A percentile compares a stretch with the other conserved stretches of the same genome.
These are phyloP conservation scores for Syrmaticus mikado DNA, from an alignment of 2,113 vertebrate genomes.

Conservation along the genomic window DNA sequence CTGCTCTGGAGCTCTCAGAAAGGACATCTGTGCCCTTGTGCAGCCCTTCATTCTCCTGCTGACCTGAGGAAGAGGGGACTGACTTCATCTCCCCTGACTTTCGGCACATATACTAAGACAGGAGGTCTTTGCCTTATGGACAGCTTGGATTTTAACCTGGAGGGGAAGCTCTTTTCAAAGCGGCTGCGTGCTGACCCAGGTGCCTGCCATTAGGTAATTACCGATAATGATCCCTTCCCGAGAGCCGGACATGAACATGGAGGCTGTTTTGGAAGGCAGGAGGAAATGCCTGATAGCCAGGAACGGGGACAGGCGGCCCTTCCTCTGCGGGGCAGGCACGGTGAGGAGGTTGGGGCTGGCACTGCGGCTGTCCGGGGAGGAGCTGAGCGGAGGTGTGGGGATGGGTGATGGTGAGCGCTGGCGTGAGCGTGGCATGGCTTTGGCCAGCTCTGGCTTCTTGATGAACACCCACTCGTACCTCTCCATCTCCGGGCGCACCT, in stretches of 20 bases:
- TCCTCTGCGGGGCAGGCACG: constrained; percentile 36
- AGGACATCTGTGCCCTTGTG: background rate
- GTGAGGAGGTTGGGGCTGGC: constrained; percentile 71
- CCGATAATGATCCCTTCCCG: constrained; percentile 80
- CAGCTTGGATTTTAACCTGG: background rate
- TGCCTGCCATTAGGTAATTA: constrained; percentile 22
- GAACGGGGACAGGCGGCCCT: constrained; percentile 64
- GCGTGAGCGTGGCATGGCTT: constrained; percentile 48
- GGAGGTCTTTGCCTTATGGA: background rate
- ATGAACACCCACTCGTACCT: constrained; percentile 84
- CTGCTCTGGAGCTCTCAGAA: background rate
- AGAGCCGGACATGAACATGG: constrained; percentile 84
- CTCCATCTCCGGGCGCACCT: constrained; percentile 85
- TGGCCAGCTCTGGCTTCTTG: constrained; percentile 78
- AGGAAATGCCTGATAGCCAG: constrained; percentile 79
- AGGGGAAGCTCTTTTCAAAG: background rate
- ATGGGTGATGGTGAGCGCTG: constrained; percentile 30
- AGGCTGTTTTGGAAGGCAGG: constrained; percentile 75
- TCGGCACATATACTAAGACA: no score
- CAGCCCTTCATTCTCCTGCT: background rate
- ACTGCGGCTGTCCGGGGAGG: constrained; percentile 11
- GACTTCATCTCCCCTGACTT: background rate
- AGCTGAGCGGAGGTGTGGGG: background rate
- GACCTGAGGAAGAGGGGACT: background rate
- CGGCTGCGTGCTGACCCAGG: accelerated